Conservation (phyloP, 2,113 vertebrate genomes). For the Ramphastos sulfuratus region DNA sequence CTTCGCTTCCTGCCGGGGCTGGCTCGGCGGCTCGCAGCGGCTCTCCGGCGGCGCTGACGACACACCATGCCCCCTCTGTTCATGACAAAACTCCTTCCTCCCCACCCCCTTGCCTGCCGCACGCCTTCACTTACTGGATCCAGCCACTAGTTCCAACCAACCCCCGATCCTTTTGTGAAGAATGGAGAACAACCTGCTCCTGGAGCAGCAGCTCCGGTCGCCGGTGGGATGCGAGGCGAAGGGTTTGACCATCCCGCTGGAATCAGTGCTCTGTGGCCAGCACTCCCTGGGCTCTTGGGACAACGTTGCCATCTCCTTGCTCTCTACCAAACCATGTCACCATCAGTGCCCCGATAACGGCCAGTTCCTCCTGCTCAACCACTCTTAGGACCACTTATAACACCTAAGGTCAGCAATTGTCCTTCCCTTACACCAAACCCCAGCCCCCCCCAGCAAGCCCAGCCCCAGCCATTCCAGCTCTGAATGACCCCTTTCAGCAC, state of each 20-base stretch:
- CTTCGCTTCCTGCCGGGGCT: constrained; percentile 53
- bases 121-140: constrained; percentile 56
- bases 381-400: neutral
- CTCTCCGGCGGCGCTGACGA: constrained; percentile 62
- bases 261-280: neutral
- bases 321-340: neutral
- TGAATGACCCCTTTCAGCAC: neutral
- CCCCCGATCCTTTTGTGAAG: neutral
- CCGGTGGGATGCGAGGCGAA: neutral
- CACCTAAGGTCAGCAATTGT: neutral
- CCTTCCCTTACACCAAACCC: neutral
- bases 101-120: constrained; percentile 43
- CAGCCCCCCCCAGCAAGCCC: neutral
- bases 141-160: neutral
- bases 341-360: neutral
- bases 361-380: neutral
- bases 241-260: neutral
- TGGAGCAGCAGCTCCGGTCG: neutral
- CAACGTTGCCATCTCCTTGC: neutral
- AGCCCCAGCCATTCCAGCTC: neutral
- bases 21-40: constrained; percentile 59
- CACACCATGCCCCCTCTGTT: constrained; percentile 68
- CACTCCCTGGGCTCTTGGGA: neutral
- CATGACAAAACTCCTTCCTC: constrained; percentile 36
- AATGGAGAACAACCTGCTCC: neutral